Percentiles rank a stretch among this genome's conserved stretches.
These are phyloP conservation scores for Drosophila meridiana DNA, from an alignment of 2,888 invertebrate species.

Conservation along the genomic window DNA sequence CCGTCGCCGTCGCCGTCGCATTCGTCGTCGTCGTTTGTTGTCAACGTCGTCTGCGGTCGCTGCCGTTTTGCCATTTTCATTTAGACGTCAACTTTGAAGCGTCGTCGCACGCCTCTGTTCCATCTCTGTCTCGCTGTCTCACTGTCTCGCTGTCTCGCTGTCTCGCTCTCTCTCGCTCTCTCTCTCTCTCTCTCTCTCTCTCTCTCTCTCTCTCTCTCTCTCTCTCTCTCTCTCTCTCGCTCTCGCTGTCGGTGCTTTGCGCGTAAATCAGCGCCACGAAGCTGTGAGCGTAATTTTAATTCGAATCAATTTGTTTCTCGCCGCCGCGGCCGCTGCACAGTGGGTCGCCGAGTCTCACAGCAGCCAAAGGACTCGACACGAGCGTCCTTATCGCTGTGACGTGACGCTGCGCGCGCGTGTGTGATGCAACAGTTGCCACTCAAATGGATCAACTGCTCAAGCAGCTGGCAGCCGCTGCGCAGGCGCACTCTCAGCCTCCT, in stretches of 20 bases:
- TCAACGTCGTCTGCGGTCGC: conserved; percentile 86
- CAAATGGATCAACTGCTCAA: conserved; percentile 84
- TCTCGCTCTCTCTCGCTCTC: no score
- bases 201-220: background rate
- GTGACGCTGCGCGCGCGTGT: conserved; percentile 14
- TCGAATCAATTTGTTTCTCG: conserved; percentile 79
- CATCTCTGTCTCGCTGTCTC: conserved; percentile 1
- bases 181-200: background rate
- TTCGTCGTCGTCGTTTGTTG: conserved; percentile 34
- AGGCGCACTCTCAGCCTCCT: conserved; percentile 51
- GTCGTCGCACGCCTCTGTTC: conserved; percentile 35
- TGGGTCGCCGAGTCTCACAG: conserved; percentile 45
- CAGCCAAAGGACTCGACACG: conserved; percentile 16
- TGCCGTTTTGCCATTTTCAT: conserved; percentile 70
- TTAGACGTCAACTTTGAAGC: conserved; percentile 64
- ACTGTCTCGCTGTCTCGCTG: background rate
- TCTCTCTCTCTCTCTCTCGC: background rate
- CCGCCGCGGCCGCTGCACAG: conserved; percentile 74
- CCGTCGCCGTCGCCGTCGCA: conserved; percentile 21
- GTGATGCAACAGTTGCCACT: conserved; percentile 52
- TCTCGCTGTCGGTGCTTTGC: conserved; percentile 1
- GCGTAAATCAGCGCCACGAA: conserved; percentile 59
- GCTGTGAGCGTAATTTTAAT: conserved; percentile 73
- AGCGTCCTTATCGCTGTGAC: conserved; percentile 7
- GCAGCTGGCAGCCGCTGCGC: conserved; percentile 86